Conservation (phyloP, 2,113 vertebrate species). For the Oxyura jamaicensis region DNA sequence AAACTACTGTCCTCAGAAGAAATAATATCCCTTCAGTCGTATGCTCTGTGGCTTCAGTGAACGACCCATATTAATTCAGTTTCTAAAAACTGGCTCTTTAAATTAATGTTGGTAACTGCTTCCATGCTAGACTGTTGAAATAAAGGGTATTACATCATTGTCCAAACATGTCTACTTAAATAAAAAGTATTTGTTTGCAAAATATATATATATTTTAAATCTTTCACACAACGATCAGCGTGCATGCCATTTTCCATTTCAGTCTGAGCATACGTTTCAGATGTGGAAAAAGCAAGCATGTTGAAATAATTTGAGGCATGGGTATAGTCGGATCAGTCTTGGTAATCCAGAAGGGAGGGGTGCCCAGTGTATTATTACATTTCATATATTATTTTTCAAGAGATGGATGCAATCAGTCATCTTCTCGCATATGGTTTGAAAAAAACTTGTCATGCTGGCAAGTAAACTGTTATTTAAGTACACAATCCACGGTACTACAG, state of each 20-base stretch:
- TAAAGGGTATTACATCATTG: constrained; percentile 75
- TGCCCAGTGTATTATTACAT: constrained; percentile 76
- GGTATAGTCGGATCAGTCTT: constrained; percentile 76
- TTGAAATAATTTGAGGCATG: constrained; percentile 85
- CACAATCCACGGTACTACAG: constrained; percentile 83
- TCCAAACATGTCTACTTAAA: constrained; percentile 74
- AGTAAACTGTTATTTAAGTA: constrained; percentile 86
- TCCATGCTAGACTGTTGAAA: constrained; percentile 75
- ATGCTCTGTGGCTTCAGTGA: constrained; percentile 80
- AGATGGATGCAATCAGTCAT: constrained; percentile 77
- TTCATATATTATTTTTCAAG: constrained; percentile 80
- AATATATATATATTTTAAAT: constrained; percentile 69
- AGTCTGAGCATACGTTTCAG: constrained; percentile 78
- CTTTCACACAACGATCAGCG: constrained; percentile 74
- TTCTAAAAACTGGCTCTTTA: constrained; percentile 80
- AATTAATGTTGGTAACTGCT: constrained; percentile 77
- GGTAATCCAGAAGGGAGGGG: constrained; percentile 80
- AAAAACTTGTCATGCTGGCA: constrained; percentile 75
- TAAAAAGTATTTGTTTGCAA: constrained; percentile 81
- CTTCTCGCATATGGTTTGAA: constrained; percentile 73
- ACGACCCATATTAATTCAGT: constrained; percentile 79
- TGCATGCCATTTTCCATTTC: constrained; percentile 83
- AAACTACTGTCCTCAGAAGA: constrained; percentile 39
- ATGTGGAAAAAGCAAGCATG: constrained; percentile 79
- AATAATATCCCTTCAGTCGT: constrained; percentile 72